A percentile compares a stretch with the other conserved stretches of the same genome.
These are phyloP conservation scores for Epinephelus lanceolatus DNA, from an alignment of 2,113 vertebrate genomes.

Conservation along the genomic window DNA sequence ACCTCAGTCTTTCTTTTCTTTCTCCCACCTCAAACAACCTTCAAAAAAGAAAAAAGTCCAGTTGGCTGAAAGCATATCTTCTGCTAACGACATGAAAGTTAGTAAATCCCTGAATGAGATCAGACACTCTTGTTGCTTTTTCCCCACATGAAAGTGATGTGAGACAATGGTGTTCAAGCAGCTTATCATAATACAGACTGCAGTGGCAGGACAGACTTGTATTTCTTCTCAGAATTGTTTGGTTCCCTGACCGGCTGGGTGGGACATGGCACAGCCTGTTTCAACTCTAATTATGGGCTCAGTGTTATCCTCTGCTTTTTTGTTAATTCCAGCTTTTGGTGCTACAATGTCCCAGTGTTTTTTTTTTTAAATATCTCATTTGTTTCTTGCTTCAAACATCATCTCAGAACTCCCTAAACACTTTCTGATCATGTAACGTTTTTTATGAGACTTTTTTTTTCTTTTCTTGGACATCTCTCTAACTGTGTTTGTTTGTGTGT, in stretches of 20 bases:
- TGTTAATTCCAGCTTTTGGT: conserved; percentile 45
- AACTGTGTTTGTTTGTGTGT: too few relatives aligned
- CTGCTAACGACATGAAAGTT: too few relatives aligned
- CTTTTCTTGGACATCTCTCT: neutral
- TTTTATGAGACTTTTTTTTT: neutral
- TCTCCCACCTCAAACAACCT: conserved; percentile 20
- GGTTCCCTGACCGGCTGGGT: conserved; percentile 52
- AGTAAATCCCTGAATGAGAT: conserved; percentile 45
- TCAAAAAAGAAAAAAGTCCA: neutral
- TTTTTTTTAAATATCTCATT: neutral
- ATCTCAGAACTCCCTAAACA: neutral
- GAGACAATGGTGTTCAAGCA: conserved; percentile 79
- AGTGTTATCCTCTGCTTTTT: conserved; percentile 41
- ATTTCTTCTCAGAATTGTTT: conserved; percentile 76
- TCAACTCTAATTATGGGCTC: conserved; percentile 47
- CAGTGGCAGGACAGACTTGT: conserved; percentile 48
- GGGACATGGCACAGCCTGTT: conserved; percentile 59
- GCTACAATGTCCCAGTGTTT: conserved; percentile 19
- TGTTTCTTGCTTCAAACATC: neutral
- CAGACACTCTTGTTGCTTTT: conserved; percentile 60
- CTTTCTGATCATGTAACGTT: neutral
- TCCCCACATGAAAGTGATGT: conserved; percentile 72
- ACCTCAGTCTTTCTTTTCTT: conserved; percentile 29
- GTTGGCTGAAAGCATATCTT: too few relatives aligned
- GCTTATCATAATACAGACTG: conserved; percentile 74